These are phyloP conservation scores for Gymnocypris eckloni DNA, from an alignment of 2,797 vertebrate species.

Conservation along the genomic window DNA sequence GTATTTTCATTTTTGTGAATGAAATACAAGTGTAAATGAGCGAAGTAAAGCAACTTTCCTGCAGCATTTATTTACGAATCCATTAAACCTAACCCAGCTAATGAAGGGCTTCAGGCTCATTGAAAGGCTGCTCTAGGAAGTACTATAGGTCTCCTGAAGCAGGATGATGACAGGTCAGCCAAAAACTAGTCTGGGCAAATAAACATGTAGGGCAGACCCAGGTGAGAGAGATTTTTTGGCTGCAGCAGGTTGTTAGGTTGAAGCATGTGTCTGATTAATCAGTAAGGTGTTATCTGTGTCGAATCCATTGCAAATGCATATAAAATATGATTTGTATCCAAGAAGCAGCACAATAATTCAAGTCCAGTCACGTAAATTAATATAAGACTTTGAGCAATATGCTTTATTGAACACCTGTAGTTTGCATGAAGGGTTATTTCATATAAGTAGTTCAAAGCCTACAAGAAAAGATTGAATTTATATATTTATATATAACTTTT, in stretches of 20 bases:
- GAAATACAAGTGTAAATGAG: not conserved
- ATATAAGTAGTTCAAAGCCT: constrained; percentile 84
- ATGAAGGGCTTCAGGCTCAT: not conserved
- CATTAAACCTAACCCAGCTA: not conserved
- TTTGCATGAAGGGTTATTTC: constrained; percentile 82
- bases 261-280: not conserved
- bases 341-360: constrained; percentile 36
- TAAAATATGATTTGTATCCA: not conserved
- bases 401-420: constrained; percentile 85
- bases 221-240: not conserved
- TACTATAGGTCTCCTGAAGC: not conserved
- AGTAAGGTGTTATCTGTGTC: not conserved
- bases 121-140: not conserved
- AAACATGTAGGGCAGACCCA: not conserved
- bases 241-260: not conserved
- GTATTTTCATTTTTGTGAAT: constrained; percentile 2
- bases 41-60: not conserved
- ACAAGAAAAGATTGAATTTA: constrained; percentile 83
- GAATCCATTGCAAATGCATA: constrained; percentile 18
- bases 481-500: constrained; percentile 86
- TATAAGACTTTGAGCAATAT: constrained; percentile 82
- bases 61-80: not conserved
- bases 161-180: not conserved
- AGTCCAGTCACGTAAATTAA: constrained; percentile 59
- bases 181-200: not conserved